These are phyloP conservation scores for Polydrusus tereticollis DNA, from an alignment of 2,888 invertebrate species.

Conservation along the genomic window DNA sequence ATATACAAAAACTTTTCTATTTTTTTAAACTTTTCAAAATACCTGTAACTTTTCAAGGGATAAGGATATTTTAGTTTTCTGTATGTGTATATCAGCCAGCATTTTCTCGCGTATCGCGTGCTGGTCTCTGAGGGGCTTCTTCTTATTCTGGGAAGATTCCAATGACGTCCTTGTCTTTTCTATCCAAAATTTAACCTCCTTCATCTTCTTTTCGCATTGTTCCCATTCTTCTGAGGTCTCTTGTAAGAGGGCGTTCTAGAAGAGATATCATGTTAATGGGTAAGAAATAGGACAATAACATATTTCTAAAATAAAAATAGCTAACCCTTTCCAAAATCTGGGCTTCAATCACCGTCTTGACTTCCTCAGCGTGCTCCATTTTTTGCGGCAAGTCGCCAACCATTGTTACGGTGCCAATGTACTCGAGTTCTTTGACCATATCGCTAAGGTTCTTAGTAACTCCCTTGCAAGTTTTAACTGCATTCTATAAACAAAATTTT, in stretches of 20 bases:
- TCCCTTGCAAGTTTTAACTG: conserved; percentile 90
- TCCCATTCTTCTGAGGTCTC: conserved; percentile 97
- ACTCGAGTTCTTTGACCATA: conserved; percentile 91
- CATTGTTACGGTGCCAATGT: conserved; percentile 85
- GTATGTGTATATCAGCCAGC: conserved; percentile 87
- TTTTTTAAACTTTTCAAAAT: conserved; percentile 58
- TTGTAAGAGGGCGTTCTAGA: conserved; percentile 87
- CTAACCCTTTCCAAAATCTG: conserved; percentile 86
- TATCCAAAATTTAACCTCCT: conserved; percentile 90
- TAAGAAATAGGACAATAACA: neutral
- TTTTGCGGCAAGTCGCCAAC: conserved; percentile 88
- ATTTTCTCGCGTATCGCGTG: conserved; percentile 88
- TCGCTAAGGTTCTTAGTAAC: conserved; percentile 90
- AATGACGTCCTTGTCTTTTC: conserved; percentile 85
- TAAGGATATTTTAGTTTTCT: conserved; percentile 89
- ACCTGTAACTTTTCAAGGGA: conserved; percentile 93
- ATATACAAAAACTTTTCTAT: too few relatives aligned
- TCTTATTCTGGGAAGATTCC: conserved; percentile 86
- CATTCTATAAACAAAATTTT: conserved; percentile 72
- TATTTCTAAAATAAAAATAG: conserved; percentile 4
- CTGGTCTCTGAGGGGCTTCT: conserved; percentile 90
- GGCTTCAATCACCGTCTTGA: conserved; percentile 87
- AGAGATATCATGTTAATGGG: conserved; percentile 51
- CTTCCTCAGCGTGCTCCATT: conserved; percentile 88
- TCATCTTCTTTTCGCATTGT: conserved; percentile 93